These are phyloP conservation scores for Rafetus swinhoei DNA, from an alignment of 2,113 vertebrate genomes.

Conservation along the genomic window DNA sequence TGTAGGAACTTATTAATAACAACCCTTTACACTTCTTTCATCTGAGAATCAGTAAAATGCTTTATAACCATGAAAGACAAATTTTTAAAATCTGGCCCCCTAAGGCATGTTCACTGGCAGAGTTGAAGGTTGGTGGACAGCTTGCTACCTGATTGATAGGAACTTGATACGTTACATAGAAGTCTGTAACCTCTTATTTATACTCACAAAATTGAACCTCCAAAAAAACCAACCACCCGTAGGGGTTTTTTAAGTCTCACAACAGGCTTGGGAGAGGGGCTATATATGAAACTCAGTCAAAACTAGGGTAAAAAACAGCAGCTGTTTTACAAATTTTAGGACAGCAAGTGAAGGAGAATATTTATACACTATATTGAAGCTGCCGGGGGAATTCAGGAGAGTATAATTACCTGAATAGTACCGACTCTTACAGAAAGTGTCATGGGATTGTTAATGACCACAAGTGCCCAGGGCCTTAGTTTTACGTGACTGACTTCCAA, in stretches of 20 bases:
- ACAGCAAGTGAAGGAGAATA: neutral
- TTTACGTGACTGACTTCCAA: neutral
- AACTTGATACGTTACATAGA: neutral
- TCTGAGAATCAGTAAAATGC: neutral
- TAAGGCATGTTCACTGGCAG: neutral
- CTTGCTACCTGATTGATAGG: neutral
- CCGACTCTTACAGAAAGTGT: neutral
- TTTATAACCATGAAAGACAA: neutral
- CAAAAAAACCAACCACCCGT: neutral
- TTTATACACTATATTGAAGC: neutral
- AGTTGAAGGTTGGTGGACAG: neutral
- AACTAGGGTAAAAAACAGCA: neutral
- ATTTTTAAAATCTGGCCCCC: neutral
- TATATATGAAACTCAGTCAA: neutral
- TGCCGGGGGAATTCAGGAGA: neutral
- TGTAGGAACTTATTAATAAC: neutral
- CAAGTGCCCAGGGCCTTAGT: neutral
- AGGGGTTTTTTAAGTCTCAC: neutral
- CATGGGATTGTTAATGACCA: neutral
- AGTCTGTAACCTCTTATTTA: neutral
- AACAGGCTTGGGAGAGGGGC: neutral
- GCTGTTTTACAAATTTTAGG: neutral
- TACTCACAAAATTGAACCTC: neutral
- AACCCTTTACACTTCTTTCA: neutral
- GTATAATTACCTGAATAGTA: neutral